phyloP scores from a whole-genome alignment of 2,888 invertebrate genomes.

The Tupiocoris notatus region DNA sequence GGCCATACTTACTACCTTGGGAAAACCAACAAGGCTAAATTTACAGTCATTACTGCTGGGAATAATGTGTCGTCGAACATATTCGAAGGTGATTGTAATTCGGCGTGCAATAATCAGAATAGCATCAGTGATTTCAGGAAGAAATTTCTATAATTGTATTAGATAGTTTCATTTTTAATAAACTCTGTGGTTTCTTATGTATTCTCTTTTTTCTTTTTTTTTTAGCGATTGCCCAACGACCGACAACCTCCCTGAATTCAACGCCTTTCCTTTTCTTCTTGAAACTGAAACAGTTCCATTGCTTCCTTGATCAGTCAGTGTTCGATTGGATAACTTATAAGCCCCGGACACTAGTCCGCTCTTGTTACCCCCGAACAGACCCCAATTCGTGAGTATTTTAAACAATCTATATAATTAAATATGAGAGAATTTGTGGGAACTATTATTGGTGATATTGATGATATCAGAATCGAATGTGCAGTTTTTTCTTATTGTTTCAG shows the following conservation, averaged over 20 bases:
- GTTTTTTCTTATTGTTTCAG: constrained; percentile 27
- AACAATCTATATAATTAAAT: too few relatives aligned
- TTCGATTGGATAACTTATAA: constrained; percentile 49
- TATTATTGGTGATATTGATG: too few relatives aligned
- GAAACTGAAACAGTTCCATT: constrained; percentile 47
- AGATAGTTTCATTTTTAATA: too few relatives aligned
- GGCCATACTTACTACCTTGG: constrained; percentile 37
- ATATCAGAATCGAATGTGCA: too few relatives aligned
- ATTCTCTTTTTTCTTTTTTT: constrained; percentile 19
- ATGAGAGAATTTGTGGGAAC: too few relatives aligned
- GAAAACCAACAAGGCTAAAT: constrained; percentile 26
- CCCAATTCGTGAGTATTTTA: constrained; percentile 10
- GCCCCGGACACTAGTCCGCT: constrained; percentile 24
- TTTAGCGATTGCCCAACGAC: constrained; percentile 45
- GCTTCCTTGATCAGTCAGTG: constrained; percentile 47
- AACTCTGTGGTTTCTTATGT: too few relatives aligned
- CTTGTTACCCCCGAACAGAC: not conserved
- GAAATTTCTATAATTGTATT: too few relatives aligned
- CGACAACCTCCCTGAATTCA: constrained; percentile 31
- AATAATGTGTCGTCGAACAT: constrained; percentile 31
- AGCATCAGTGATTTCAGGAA: too few relatives aligned
- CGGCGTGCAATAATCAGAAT: too few relatives aligned
- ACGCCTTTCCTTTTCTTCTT: constrained; percentile 48
- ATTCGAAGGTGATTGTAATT: constrained; percentile 47
- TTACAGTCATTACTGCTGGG: constrained; percentile 37